Base-by-base conservation (phyloP, 2,888 invertebrate genomes). In the Coenonympha glycerion region DNA sequence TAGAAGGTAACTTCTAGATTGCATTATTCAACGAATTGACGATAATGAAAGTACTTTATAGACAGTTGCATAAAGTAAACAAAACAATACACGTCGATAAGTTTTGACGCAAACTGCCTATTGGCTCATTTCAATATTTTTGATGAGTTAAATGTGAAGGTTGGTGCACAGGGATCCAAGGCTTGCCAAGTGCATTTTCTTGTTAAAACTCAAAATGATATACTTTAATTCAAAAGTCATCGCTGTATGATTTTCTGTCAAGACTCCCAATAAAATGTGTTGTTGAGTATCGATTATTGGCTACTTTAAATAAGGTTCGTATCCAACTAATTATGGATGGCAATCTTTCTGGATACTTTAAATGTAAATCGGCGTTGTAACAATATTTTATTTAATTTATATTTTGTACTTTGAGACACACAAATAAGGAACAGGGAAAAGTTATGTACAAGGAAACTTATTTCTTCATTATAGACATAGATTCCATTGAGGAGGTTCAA, bases 221-320 rank as follows among this genome's bases (percentile, higher is more conserved):
- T 60, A 59, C 48, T 59, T 61, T 60, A 59, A 56, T 58, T 56
- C 56, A 52, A 53, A 51, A 57, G 53, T 53, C 51, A 37, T 40
- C 37, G 51, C 52, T 57, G 56, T 60, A 61, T 60, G 59, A 63
- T 63, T 39, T 61, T 59, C 64, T 66, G 68, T 69, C 68, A 57
- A 51, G 55, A 13, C 36, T 44, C 34, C 54, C 46, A 58, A 67
- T 68, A 69, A 69, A 67, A 53, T 59, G 55, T 47, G 60, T 56
- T 62, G 59, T 65, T 65, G 60, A 68, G 59, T 60, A 59, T 48
- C 53, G 53, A 59, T 62, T 61, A 61, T 55, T 49, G 44, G 56
- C 58, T 53, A 53, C 55, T 50, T 58, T 55, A 57, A 60, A 56
- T 55, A 59, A 57, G 49, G 59, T 53, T 42, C 45, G 57, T 57